phyloP scores from a whole-genome alignment of 2,113 vertebrate genomes.

The Tragulus kanchil region DNA sequence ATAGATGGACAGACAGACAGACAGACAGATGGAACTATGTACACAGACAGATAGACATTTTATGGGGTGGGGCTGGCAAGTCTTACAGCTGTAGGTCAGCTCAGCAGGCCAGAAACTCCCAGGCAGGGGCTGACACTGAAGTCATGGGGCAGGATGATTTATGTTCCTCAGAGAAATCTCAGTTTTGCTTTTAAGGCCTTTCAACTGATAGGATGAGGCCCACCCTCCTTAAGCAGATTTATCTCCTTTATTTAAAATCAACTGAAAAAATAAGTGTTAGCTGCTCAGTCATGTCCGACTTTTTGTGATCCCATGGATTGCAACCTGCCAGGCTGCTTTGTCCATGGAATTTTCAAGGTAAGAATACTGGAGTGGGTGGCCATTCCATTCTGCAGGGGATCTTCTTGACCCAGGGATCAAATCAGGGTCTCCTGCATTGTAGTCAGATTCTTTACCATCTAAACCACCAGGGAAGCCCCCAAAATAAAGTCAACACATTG shows the following conservation, averaged over 20 bases:
- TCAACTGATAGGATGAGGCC: not conserved
- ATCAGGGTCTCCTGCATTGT: too few species aligned
- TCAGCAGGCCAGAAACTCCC: not conserved
- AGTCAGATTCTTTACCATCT: too few species aligned
- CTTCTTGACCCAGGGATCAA: too few species aligned
- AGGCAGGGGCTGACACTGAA: not conserved
- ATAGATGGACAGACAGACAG: not conserved
- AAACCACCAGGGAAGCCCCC: too few species aligned
- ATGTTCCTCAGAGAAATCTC: not conserved
- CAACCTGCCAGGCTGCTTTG: too few species aligned
- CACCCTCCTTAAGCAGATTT: not conserved
- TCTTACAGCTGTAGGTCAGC: not conserved
- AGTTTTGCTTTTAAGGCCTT: slow-evolving; percentile 3
- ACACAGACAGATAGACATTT: not conserved
- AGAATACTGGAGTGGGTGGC: too few species aligned
- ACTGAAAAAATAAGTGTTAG: not conserved
- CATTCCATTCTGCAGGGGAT: too few species aligned
- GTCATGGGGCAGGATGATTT: not conserved
- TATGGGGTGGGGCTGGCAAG: not conserved
- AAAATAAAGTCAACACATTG: slow-evolving; percentile 2
- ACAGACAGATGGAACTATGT: not conserved
- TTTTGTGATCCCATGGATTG: too few species aligned
- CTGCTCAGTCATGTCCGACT: too few species aligned
- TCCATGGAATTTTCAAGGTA: too few species aligned
- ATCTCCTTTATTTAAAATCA: slow-evolving; percentile 35